A percentile compares a stretch with the other conserved stretches of the same genome.
These are phyloP conservation scores for Vidua macroura DNA, from an alignment of 2,113 vertebrate species.

Conservation along the genomic window DNA sequence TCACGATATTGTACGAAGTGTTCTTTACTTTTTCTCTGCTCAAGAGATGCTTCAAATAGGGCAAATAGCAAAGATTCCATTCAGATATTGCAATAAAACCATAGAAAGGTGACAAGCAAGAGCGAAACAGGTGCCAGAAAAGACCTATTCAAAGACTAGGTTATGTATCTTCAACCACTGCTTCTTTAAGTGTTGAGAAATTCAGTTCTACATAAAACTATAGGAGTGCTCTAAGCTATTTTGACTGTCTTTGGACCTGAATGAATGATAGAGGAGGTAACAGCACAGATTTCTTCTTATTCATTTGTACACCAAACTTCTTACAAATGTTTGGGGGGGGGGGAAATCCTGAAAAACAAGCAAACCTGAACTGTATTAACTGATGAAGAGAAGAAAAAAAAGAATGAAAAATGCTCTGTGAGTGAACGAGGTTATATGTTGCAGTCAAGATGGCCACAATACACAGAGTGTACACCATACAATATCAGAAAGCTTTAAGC, in stretches of 20 bases:
- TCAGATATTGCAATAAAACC: neutral
- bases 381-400: neutral
- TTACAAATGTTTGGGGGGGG: rapidly evolving
- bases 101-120: neutral
- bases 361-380: neutral
- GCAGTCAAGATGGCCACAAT: rapidly evolving
- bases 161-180: neutral
- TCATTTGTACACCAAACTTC: neutral
- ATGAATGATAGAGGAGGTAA: neutral
- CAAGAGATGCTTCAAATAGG: neutral
- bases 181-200: neutral
- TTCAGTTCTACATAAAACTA: neutral
- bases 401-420: neutral
- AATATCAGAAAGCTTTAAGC: neutral
- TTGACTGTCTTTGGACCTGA: neutral
- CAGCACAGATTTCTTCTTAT: neutral
- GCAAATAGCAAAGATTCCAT: neutral
- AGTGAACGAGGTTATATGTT: neutral
- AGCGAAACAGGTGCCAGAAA: neutral
- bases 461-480: neutral
- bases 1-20: neutral
- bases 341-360: neutral
- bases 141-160: neutral
- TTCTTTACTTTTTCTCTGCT: neutral
- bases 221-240: neutral